A percentile compares a stretch with the other conserved stretches of the same genome.
Conservation (phyloP, 2,113 vertebrate species). For the Felis chaus region DNA sequence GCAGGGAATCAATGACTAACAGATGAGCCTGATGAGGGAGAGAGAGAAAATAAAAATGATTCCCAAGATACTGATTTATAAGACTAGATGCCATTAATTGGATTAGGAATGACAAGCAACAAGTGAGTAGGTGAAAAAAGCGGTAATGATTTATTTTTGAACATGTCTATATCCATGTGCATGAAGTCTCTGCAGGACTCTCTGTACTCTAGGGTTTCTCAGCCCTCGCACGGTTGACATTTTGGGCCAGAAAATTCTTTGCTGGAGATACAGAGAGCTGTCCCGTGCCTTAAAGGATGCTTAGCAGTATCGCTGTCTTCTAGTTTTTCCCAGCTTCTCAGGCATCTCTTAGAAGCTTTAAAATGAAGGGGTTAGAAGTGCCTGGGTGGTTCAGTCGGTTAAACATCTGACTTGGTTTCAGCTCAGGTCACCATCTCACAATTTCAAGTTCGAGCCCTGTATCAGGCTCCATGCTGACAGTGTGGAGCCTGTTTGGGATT, state of each 20-base stretch:
- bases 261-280: neutral
- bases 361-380: neutral
- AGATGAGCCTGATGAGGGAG: neutral
- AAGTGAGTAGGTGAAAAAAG: neutral
- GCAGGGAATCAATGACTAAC: neutral
- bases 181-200: neutral
- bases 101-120: neutral
- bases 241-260: neutral
- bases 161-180: neutral
- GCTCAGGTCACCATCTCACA: too few relatives aligned
- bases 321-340: neutral
- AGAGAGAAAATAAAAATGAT: constrained; percentile 26
- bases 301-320: neutral
- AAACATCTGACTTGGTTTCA: too few relatives aligned
- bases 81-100: neutral
- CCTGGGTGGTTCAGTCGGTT: too few relatives aligned
- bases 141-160: neutral
- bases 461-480: too few relatives aligned
- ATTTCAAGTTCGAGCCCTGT: too few relatives aligned
- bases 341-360: neutral
- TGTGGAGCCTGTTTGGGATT: too few relatives aligned
- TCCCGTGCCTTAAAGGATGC: neutral
- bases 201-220: neutral
- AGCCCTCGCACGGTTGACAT: neutral
- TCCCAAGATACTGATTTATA: neutral